Base-by-base conservation (phyloP, 2,113 vertebrate genomes). In the Xiphophorus maculatus region DNA sequence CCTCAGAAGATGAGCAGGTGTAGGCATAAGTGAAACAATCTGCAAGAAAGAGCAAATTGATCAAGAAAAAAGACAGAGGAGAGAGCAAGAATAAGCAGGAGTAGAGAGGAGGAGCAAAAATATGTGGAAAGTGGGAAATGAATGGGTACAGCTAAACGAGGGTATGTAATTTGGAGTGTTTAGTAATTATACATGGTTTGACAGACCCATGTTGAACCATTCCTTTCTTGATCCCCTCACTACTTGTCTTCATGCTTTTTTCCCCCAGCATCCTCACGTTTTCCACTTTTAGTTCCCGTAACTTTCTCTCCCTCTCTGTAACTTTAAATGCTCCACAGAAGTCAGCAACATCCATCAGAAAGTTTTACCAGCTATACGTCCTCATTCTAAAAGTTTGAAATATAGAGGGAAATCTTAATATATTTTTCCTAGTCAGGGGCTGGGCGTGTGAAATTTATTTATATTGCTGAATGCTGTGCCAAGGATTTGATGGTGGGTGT, bases 111-210 rank as follows among this genome's bases (percentile, higher is more conserved):
- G 73, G 67, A 85, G 81, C 81, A 81, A 88, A 92, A 86, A 77
- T 69, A 92, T 89, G 89, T 77, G 89, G 88, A 90, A 86, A 77
- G 87, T 84, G 84, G 90, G 77, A 92, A 93, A 93, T 93, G 84
- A 93, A 88, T 92, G 91, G 90, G 90, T 91, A 77, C 76, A 86
- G 86, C 88, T 91, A 93, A 92, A 91, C 90, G 91, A 91, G 84
- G 89, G 84, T 92, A 91, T 93, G 92, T 93, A 93, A 93, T 93
- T 93, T 93, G 87, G 91, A 88, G 88, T 93, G 91, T 93, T 93
- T 91, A 90, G 92, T 91, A 93, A 93, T 93, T 93, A 90, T 85
- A 79, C 88, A 58, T 89, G 82, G 90, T 89, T 90, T 93, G 92
- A 93, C 85, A 87, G 89, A 89, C 87, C 89, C 84, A 88, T 93